Percentiles rank a stretch among this genome's conserved stretches.
Evolutionary conservation across 1,140 invertebrate species (phyloP).

Genomic region (Brachionus angularis): DNA sequence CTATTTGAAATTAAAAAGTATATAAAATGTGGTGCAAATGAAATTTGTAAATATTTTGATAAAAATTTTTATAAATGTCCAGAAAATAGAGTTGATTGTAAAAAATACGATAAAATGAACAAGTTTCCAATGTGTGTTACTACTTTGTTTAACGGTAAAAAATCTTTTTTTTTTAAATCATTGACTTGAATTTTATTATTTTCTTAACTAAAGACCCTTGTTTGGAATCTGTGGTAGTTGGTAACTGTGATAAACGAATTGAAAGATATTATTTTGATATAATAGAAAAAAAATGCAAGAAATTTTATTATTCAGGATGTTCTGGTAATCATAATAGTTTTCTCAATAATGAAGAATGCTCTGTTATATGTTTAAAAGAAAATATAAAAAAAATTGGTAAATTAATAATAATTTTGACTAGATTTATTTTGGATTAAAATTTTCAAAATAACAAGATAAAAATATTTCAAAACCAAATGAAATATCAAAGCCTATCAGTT

Average conservation of each 20-base stretch:
- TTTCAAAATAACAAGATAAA: too few species aligned
- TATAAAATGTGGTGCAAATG: constrained; percentile 16
- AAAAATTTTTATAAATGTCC: constrained; percentile 21
- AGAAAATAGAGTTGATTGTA: not conserved
- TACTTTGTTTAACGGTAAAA: too few species aligned
- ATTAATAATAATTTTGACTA: too few species aligned
- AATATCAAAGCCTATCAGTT: too few species aligned
- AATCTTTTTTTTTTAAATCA: not conserved
- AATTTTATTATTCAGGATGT: constrained; percentile 78
- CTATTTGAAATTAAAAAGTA: not conserved
- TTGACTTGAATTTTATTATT: not conserved
- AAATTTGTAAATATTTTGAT: constrained; percentile 38
- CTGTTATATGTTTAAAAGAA: not conserved
- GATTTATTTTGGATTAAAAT: too few species aligned
- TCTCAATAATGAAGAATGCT: constrained; percentile 66
- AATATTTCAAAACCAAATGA: too few species aligned
- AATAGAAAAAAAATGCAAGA: constrained; percentile 59
- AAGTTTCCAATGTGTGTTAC: constrained; percentile 38
- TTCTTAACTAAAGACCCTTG: constrained; percentile 7
- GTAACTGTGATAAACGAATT: not conserved
- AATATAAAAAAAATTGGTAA: too few species aligned
- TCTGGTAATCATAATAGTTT: constrained; percentile 80
- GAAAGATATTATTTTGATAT: constrained; percentile 64
- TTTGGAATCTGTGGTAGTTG: not conserved
- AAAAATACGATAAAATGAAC: constrained; percentile 7